These are phyloP conservation scores for Nipponacmea schrenckii DNA, from an alignment of 2,888 invertebrate genomes.

Conservation along the genomic window DNA sequence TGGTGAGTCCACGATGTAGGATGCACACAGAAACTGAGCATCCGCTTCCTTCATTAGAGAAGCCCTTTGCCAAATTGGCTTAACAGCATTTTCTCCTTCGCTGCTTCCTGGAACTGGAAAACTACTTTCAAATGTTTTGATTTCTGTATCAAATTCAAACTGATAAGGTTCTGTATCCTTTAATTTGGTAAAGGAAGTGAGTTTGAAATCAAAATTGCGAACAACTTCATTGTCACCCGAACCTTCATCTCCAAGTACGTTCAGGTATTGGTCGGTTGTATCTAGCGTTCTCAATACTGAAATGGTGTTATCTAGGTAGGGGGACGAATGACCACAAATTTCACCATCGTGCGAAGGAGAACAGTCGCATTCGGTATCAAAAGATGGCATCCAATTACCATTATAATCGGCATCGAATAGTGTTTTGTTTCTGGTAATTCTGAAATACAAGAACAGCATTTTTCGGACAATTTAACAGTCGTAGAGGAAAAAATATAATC, in stretches of 20 bases:
- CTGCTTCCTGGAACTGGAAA: too few species aligned
- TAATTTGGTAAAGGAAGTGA: background rate
- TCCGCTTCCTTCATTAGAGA: background rate
- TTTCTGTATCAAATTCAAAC: background rate
- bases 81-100: background rate
- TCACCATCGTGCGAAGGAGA: background rate
- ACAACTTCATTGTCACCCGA: background rate
- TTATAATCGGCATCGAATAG: background rate
- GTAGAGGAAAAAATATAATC: too few species aligned
- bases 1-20: background rate
- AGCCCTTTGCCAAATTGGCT: background rate
- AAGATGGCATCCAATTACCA: background rate
- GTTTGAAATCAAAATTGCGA: background rate
- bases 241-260: background rate
- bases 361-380: background rate
- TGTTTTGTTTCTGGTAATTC: background rate
- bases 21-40: background rate
- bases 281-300: background rate
- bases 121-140: background rate
- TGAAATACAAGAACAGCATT: background rate
- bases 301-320: background rate
- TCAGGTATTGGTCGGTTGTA: background rate
- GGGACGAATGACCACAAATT: background rate
- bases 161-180: too few species aligned
- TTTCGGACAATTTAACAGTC: too few species aligned